Evolutionary conservation across 92 coral and sea anemone species (phyloP).

Genomic region (Epizoanthus ramosus): DNA sequence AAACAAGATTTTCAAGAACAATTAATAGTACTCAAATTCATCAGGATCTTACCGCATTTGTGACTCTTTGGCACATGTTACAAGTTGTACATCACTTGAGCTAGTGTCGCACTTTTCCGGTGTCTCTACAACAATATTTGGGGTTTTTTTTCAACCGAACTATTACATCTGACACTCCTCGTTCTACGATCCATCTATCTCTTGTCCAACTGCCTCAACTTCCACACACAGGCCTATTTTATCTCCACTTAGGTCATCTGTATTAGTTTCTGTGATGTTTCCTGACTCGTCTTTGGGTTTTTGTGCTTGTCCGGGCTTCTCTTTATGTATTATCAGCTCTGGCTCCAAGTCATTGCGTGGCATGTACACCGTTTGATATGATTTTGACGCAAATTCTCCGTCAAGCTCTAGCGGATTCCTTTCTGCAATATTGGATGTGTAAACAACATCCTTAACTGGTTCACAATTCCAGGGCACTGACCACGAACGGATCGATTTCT

Average conservation of each 20-base stretch:
- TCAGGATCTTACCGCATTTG: no score
- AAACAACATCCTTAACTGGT: constrained; percentile 48
- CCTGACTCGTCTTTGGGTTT: neutral
- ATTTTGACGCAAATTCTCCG: constrained; percentile 42
- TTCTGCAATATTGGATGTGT: constrained; percentile 42
- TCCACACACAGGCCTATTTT: neutral
- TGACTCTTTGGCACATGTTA: no score
- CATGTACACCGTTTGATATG: constrained; percentile 15
- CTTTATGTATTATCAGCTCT: no score
- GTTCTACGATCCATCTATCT: neutral
- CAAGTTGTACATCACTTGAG: no score
- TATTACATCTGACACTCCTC: no score
- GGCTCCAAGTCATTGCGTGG: neutral
- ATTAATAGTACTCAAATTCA: no score
- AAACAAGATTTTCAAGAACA: no score
- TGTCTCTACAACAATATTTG: no score
- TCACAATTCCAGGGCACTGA: constrained; percentile 52
- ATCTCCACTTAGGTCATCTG: neutral
- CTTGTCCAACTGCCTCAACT: neutral
- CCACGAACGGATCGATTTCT: constrained; percentile 54
- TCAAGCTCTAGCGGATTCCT: constrained; percentile 20
- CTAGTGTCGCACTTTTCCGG: no score
- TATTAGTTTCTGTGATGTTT: neutral
- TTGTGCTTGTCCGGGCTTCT: neutral
- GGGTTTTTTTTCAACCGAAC: no score